phyloP scores from a whole-genome alignment of 2,797 vertebrate species.

The Myoxocephalus aenaeus region DNA sequence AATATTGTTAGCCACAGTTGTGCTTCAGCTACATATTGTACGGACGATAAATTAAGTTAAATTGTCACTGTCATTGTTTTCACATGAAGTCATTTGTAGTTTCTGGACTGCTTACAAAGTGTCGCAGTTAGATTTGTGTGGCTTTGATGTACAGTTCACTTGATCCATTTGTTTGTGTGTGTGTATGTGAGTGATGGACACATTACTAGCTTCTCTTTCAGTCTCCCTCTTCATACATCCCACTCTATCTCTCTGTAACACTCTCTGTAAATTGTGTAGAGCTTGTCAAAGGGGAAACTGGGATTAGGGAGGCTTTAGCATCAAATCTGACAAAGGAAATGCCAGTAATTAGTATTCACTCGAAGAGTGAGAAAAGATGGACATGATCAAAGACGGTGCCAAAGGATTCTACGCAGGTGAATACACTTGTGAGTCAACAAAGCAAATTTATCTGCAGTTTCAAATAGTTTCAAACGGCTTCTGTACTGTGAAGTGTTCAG shows the following conservation, averaged over 20 bases:
- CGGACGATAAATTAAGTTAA: background rate
- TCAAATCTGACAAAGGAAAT: slow-evolving; percentile 70
- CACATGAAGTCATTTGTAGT: background rate
- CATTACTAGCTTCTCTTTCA: slow-evolving; percentile 26
- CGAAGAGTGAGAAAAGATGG: slow-evolving; percentile 47
- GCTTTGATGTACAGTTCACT: background rate
- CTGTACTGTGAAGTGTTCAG: background rate
- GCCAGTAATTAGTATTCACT: slow-evolving; percentile 62
- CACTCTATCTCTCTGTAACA: slow-evolving; percentile 27
- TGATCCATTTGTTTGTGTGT: slow-evolving; percentile 14
- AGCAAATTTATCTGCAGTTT: slow-evolving; percentile 22
- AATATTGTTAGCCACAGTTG: background rate
- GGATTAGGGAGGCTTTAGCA: slow-evolving; percentile 64
- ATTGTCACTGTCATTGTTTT: background rate
- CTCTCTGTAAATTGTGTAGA: slow-evolving; percentile 48
- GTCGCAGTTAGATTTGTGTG: background rate
- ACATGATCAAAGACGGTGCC: slow-evolving; percentile 44
- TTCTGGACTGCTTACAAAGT: background rate
- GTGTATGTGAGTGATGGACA: background rate
- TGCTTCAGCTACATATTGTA: background rate
- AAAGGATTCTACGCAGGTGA: slow-evolving; percentile 28
- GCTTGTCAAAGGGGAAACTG: slow-evolving; percentile 53
- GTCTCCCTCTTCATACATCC: slow-evolving; percentile 25
- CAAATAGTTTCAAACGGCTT: slow-evolving; percentile 25
- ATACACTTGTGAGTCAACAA: slow-evolving; percentile 35